A percentile compares a stretch with the other conserved stretches of the same genome.
Evolutionary conservation across 2,888 invertebrate genomes (phyloP).

Genomic region (Macaria liturata): DNA sequence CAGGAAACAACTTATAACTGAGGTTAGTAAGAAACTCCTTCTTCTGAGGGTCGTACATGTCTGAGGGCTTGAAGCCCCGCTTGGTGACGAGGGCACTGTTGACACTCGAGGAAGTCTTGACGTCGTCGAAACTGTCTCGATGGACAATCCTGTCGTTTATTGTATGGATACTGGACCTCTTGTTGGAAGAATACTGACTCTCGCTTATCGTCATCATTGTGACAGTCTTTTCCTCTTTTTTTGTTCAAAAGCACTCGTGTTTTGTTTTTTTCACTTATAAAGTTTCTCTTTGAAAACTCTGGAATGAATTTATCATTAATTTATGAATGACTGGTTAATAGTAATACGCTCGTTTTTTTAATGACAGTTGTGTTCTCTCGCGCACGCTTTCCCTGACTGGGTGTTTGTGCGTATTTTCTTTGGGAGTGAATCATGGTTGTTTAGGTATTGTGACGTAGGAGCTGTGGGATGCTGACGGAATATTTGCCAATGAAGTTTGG

Average conservation of each 20-base stretch:
- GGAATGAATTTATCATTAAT: background rate
- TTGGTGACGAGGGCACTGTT: conserved; percentile 86
- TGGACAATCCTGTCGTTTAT: conserved; percentile 77
- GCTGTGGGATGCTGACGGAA: conserved; percentile 31
- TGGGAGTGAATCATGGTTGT: conserved; percentile 30
- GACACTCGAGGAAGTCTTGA: conserved; percentile 74
- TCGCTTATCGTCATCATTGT: conserved; percentile 82
- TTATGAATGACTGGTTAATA: no score
- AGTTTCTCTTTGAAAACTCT: background rate
- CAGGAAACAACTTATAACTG: conserved; percentile 92
- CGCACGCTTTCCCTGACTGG: conserved; percentile 31
- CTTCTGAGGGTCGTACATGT: conserved; percentile 91
- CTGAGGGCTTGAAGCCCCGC: conserved; percentile 93
- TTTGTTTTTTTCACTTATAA: conserved; percentile 9
- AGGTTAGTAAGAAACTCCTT: conserved; percentile 90
- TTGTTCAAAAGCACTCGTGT: no score
- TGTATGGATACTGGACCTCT: conserved; percentile 77
- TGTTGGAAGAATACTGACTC: conserved; percentile 78
- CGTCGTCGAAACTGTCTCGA: conserved; percentile 74
- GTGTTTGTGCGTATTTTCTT: conserved; percentile 32
- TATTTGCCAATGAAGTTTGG: conserved; percentile 28
- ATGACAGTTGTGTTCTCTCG: conserved; percentile 15
- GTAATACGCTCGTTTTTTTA: no score
- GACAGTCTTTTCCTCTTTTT: conserved; percentile 2
- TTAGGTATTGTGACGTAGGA: conserved; percentile 32